Percentiles rank a stretch among this genome's conserved stretches.
These are phyloP conservation scores for Capitella teleta DNA, from an alignment of 1,140 invertebrate genomes.

Conservation along the genomic window DNA sequence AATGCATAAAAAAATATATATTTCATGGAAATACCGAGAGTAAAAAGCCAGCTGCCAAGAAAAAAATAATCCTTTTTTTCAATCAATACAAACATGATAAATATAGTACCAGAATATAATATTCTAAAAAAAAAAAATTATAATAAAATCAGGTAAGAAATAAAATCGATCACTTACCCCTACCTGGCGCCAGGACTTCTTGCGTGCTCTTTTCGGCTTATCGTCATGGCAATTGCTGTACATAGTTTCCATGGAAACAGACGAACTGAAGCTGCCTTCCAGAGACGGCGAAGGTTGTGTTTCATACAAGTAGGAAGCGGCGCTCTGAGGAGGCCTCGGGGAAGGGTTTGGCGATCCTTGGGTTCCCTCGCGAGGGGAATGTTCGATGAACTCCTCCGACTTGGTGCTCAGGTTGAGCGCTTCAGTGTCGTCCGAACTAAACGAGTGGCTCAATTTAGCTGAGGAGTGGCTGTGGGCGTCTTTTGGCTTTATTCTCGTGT, in stretches of 20 bases:
- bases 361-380: constrained; percentile 6
- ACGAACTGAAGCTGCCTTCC: constrained; percentile 9
- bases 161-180: constrained; percentile 1
- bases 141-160: no score
- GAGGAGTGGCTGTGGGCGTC: constrained; percentile 12
- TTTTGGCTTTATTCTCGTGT: constrained; percentile 9
- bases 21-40: neutral
- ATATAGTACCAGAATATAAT: no score
- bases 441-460: constrained; percentile 14
- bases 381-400: neutral
- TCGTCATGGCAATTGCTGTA: neutral
- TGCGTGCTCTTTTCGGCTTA: constrained; percentile 22
- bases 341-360: constrained; percentile 4
- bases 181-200: constrained; percentile 37
- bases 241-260: constrained; percentile 1
- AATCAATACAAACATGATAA: no score
- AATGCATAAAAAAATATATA: constrained; percentile 1
- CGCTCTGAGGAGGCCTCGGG: constrained; percentile 9
- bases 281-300: neutral
- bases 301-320: neutral
- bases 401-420: constrained; percentile 29
- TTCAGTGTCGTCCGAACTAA: constrained; percentile 17
- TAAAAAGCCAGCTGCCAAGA: no score
- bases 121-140: no score
- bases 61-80: no score